Base-by-base conservation (phyloP, 1,140 invertebrate species). In the Archivesica marissinica region DNA sequence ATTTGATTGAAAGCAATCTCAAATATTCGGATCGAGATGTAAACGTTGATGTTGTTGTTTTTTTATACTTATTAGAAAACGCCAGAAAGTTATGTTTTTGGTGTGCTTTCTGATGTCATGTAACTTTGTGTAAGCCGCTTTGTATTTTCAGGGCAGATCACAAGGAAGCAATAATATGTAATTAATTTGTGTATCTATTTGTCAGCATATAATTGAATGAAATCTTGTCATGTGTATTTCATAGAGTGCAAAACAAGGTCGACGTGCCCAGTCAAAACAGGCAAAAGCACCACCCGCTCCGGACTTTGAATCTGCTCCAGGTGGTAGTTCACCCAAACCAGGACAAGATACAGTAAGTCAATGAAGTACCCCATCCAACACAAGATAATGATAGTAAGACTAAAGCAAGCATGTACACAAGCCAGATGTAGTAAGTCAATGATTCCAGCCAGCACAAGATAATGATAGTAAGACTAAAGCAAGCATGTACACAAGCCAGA, bases 251-350 rank as follows among this genome's bases (percentile, higher is more conserved):
- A 79, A 79, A 35, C 38, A 39, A 30, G 77, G 77, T 4, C 56
- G 77, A n/a, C 38, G 77, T 2, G 77, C 77, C 17, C 56, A 79
- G 61, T 25, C 38, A 20, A 47, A 47, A n/a, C 66, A 70, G 25
- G 76, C 56, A 9, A 79, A 79, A 44, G 77, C 77, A 35, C 77
- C 77, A 41, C 9, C 77, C 13, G 59, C 77, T 38, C 77, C 77
- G n/a, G 77, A 79, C 7, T 79, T 79, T 68, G 77, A 79, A 68
- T n/a, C 39, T 15, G 35, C 77, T 35, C 39, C 68, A 52, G 25
- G 11, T 23, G 59, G 38, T 30, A 38, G 61, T 9, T 66, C 77
- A 35, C 77, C 56, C 2, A 38, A 47, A 41, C 54, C 52, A 17
- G 35, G 13, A 15, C 75, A 77, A 41, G 75, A 59, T 28, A 28